Conservation (phyloP, 2,113 vertebrate genomes). For the Tragelaphus imberbis region DNA sequence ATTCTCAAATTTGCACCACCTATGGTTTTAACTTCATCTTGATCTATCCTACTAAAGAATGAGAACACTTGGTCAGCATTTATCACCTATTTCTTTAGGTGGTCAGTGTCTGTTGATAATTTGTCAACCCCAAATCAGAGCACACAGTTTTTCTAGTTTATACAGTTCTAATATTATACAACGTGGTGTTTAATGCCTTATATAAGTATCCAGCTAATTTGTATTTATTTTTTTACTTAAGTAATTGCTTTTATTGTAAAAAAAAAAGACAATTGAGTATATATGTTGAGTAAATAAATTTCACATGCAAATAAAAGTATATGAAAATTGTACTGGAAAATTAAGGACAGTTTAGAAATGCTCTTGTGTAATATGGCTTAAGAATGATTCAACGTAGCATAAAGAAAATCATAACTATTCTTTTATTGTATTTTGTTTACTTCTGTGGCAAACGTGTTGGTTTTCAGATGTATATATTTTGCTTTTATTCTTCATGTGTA, state of each 20-base stretch:
- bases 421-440: not conserved
- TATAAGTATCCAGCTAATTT: not conserved
- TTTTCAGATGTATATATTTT: not conserved
- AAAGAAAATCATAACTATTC: not conserved
- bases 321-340: not conserved
- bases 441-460: not conserved
- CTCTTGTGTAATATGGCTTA: not conserved
- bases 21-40: not conserved
- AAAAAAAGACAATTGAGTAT: not conserved
- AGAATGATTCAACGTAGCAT: not conserved
- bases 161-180: not conserved
- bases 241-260: not conserved
- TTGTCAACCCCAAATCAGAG: not conserved
- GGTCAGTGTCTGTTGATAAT: not conserved
- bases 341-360: not conserved
- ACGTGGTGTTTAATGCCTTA: not conserved
- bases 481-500: not conserved
- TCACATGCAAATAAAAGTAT: not conserved
- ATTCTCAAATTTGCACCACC: not conserved
- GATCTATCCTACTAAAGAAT: not conserved
- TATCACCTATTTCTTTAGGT: not conserved
- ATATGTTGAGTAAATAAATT: not conserved
- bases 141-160: not conserved
- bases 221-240: not conserved
- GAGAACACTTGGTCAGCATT: not conserved